A percentile compares a stretch with the other conserved stretches of the same genome.
phyloP scores from a whole-genome alignment of 2,113 vertebrate species.

The Oceanites oceanicus region DNA sequence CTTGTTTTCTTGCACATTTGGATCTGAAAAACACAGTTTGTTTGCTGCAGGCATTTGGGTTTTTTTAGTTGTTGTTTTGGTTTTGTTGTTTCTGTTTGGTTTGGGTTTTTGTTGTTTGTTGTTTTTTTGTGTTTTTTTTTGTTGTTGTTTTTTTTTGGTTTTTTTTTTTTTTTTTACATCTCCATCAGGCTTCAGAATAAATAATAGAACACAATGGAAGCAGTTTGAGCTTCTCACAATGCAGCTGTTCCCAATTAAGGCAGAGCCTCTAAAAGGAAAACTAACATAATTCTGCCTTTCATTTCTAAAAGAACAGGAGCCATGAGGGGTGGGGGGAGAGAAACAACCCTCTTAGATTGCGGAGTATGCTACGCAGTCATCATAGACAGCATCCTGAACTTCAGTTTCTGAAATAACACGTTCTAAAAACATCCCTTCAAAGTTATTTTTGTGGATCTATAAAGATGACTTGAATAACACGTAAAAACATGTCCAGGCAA shows the following conservation, averaged over 20 bases:
- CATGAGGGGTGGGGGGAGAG: background rate
- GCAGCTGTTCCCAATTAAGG: conserved; percentile 39
- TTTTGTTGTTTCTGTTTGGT: background rate
- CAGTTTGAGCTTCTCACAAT: background rate
- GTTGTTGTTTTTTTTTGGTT: background rate
- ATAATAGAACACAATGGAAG: conserved; percentile 47
- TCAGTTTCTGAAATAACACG: background rate
- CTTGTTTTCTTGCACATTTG: background rate
- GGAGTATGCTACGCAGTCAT: background rate
- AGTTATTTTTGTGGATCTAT: background rate
- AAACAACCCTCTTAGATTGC: background rate
- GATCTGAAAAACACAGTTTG: background rate
- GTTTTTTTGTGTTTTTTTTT: background rate
- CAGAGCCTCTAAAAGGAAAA: conserved; percentile 10
- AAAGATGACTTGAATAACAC: background rate
- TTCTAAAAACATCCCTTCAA: conserved; percentile 13
- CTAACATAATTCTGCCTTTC: conserved; percentile 39
- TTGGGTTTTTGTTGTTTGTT: background rate
- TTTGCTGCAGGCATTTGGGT: background rate
- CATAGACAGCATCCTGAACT: background rate
- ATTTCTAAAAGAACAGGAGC: conserved; percentile 19
- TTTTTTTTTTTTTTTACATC: background rate
- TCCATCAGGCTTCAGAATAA: conserved; percentile 17
- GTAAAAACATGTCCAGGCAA: background rate
- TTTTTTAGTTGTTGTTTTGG: background rate